These are phyloP conservation scores for Nibea coibor DNA, from an alignment of 2,113 vertebrate species.

Conservation along the genomic window DNA sequence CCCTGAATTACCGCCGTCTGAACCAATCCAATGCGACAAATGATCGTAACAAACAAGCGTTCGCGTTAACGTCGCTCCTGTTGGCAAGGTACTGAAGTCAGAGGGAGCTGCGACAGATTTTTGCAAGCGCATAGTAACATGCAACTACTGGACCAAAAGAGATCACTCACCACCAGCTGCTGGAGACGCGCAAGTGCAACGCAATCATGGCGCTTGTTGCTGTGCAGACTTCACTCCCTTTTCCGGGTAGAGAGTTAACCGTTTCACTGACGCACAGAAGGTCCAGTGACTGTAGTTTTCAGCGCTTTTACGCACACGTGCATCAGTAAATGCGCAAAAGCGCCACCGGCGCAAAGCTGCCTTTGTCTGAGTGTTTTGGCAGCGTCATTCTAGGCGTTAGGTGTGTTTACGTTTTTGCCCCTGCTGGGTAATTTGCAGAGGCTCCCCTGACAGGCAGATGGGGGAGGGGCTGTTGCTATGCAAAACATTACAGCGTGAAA, in stretches of 20 bases:
- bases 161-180: conserved; percentile 84
- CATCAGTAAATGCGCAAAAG: fast-evolving
- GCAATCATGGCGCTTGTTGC: conserved; percentile 88
- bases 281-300: fast-evolving
- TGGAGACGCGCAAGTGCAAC: conserved; percentile 77
- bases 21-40: conserved; percentile 56
- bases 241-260: conserved; percentile 81
- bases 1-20: conserved; percentile 29
- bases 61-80: conserved; percentile 56
- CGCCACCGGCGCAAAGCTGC: fast-evolving
- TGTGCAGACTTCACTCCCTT: conserved; percentile 85
- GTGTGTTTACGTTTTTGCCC: conserved; percentile 60
- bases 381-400: not conserved
- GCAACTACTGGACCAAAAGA: conserved; percentile 82
- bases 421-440: conserved; percentile 56
- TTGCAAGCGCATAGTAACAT: conserved; percentile 82
- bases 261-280: conserved; percentile 49
- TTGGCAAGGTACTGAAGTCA: conserved; percentile 70
- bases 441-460: conserved; percentile 64
- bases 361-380: not conserved
- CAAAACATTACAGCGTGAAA: conserved; percentile 85
- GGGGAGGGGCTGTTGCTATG: conserved; percentile 86
- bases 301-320: fast-evolving
- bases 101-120: conserved; percentile 77
- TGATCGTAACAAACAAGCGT: conserved; percentile 38